phyloP scores from a whole-genome alignment of 1,140 invertebrate genomes.

The Anastatus disparis region DNA sequence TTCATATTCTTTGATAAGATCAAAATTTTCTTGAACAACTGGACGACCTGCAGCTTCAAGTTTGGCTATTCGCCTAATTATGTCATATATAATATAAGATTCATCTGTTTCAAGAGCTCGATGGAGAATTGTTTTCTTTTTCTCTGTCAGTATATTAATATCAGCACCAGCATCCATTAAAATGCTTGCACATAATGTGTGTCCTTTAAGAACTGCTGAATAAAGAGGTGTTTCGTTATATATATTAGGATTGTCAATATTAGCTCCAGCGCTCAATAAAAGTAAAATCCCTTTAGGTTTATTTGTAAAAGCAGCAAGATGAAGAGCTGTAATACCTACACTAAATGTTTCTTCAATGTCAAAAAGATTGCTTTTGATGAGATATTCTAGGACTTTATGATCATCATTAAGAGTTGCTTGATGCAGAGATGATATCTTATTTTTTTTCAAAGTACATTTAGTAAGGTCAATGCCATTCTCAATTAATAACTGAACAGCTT shows the following conservation, averaged over 20 bases:
- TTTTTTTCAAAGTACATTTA: neutral
- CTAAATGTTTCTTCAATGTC: constrained; percentile 10
- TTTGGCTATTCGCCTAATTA: neutral
- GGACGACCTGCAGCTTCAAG: neutral
- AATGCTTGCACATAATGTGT: neutral
- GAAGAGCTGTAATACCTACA: constrained; percentile 7
- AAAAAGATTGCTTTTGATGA: constrained; percentile 2
- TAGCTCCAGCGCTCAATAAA: constrained; percentile 1
- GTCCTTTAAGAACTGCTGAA: constrained; percentile 2
- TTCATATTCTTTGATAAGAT: neutral
- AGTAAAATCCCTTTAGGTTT: neutral
- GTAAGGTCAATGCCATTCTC: constrained; percentile 8
- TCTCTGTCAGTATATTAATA: neutral
- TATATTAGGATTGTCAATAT: constrained; percentile 7
- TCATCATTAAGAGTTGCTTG: constrained; percentile 14
- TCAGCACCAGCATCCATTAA: neutral
- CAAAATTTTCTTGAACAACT: neutral
- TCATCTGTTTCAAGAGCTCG: neutral
- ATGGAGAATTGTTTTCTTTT: neutral
- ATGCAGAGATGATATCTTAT: constrained; percentile 5
- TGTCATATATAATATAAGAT: neutral
- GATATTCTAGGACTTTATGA: constrained; percentile 1
- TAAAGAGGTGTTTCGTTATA: constrained; percentile 14
- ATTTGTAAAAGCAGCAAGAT: constrained; percentile 5
- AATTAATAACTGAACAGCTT: constrained; percentile 1